Evolutionary conservation across 2,888 invertebrate species (phyloP), one percentile per base, ranked within the genome.

Genomic region (Brassicogethes aeneus): DNA sequence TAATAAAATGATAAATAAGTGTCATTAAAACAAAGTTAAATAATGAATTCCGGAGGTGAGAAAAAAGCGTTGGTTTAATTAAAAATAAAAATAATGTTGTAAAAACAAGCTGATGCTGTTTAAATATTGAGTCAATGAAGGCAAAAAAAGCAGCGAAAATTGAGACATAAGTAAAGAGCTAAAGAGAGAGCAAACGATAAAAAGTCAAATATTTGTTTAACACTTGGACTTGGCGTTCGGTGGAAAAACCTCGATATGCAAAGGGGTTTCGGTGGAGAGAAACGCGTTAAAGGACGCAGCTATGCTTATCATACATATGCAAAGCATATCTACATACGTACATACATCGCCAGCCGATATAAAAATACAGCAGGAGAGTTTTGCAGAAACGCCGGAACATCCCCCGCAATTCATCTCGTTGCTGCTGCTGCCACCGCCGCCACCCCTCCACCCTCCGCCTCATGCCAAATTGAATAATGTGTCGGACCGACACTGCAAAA

Each of bases 301-400:
- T 56, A 50, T 45, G 65, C 63, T 64, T 64, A 64, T 64, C 65
- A 64, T 64, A 61, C 62, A 64, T 65, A 64, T 65, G 65, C 63
- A 64, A 65, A 61, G 61, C 60, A 59, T 64, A 64, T 62, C 60
- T 62, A 61, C 60, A 61, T 61, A 60, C 59, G 59, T 57, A 57
- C 56, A 57, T 58, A 55, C 58, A 32, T 32, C 14, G 12, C 8
- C 12, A 5, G 32, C 53, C 58, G 57, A 61, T 61, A 61, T 61
- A 61, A 62, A 62, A 63, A 61, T 62, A 61, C 56, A 47, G 23
- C 23, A 10, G 32, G 32, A 32, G 32, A 3, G 3, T 32, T 32
- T 32, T 32, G 32, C 32, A 32, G 32, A 13, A 32, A 48, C 47
- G 46, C 48, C 44, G 40, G 45, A 51, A 51, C 50, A 50, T 52